phyloP scores from a whole-genome alignment of 2,888 invertebrate species.

The Netelia virgata region DNA sequence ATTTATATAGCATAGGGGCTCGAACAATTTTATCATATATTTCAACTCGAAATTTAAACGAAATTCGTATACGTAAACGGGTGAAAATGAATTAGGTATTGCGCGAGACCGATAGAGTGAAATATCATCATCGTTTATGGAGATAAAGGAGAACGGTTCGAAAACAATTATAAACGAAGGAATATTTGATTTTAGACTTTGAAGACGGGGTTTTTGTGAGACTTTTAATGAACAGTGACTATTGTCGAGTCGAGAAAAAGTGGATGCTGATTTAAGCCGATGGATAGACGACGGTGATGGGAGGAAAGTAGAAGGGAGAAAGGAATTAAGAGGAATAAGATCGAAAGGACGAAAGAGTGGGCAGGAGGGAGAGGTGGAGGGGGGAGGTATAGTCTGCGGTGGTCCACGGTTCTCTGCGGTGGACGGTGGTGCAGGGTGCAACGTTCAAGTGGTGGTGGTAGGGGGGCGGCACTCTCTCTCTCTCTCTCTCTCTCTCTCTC shows the following conservation, averaged over 20 bases:
- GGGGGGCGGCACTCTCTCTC: too few species aligned
- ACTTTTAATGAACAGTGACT: not conserved
- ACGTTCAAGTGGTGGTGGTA: slow-evolving; percentile 65
- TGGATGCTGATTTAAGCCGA: slow-evolving; percentile 38
- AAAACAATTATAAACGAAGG: not conserved
- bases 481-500: not conserved
- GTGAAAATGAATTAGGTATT: not conserved
- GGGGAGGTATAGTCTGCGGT: slow-evolving; percentile 35
- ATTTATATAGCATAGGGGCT: not conserved
- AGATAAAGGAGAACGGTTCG: not conserved
- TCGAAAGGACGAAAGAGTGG: slow-evolving; percentile 15
- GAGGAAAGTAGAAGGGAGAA: slow-evolving; percentile 21
- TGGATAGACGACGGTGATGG: slow-evolving; percentile 11
- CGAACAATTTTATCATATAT: not conserved
- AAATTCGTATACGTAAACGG: too few species aligned
- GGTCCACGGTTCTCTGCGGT: slow-evolving; percentile 66
- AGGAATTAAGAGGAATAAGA: slow-evolving; percentile 29
- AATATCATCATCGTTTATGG: not conserved
- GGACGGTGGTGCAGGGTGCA: slow-evolving; percentile 65
- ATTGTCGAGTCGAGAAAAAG: slow-evolving; percentile 15
- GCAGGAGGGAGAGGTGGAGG: slow-evolving; percentile 7
- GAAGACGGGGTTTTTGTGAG: not conserved
- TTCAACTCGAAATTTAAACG: not conserved
- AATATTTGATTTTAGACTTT: not conserved
- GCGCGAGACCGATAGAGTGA: not conserved